Base-by-base conservation (phyloP, 2,888 invertebrate species). In the Agriopis marginaria region DNA sequence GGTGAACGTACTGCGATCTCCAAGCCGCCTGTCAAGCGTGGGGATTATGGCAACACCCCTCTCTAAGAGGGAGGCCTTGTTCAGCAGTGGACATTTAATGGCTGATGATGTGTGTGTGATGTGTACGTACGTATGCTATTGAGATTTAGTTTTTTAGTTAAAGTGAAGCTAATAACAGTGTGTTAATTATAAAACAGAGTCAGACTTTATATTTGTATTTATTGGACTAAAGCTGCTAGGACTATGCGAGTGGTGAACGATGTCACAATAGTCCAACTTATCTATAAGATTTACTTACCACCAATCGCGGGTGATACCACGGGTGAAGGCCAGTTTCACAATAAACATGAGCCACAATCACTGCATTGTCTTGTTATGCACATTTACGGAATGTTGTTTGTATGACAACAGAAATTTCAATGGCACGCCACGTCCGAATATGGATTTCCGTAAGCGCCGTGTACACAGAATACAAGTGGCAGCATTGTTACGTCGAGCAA, bases 381-480 rank as follows among this genome's bases (percentile, higher is more conserved):
- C 72, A 67, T 72, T 72, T 70, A 75, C 65, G 74, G 74, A 68
- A 72, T 75, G 69, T 64, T 70, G 72, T 66, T 70, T 45, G 68
- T 71, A 72, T 71, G 74, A 74, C 74, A 62, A 73, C 67, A 73
- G 66, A 70, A 23, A 23, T 23, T 64, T 70, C 74, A 75, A 74
- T 74, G 73, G 63, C 75, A 72, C 63, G 68, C 61, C 67, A 70
- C 69, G 62, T 61, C 72, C 74, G 42, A 71, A 75, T 69, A 77
- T 73, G 76, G 75, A 77, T 77, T 75, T 77, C 76, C 76, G 76
- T 72, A 70, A 70, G 70, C 68, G 70, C 67, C 49, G 63, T 50
- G 66, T 72, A 68, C 62, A 66, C 62, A 64, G 70, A 70, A 68
- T 70, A 70, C 71, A 61, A 54, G 68, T 66, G 56, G 60, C 63